Evolutionary conservation across 1,140 invertebrate genomes (phyloP).

Genomic region (Magallana angulata): DNA sequence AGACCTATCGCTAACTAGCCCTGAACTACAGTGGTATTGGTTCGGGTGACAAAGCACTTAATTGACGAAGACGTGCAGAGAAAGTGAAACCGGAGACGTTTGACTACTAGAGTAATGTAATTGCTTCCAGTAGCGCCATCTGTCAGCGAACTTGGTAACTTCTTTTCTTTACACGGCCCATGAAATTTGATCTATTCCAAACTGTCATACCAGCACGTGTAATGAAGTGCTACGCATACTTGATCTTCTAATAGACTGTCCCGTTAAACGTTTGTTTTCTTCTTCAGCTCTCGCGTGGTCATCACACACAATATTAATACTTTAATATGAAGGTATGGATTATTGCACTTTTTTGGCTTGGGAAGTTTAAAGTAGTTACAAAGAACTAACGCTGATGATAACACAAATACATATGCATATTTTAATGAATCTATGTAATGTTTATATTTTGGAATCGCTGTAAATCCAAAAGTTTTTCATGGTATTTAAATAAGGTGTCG

Average conservation of each 20-base stretch:
- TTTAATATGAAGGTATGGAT: no score
- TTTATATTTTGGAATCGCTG: no score
- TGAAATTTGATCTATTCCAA: conserved; percentile 29
- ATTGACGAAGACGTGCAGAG: conserved; percentile 20
- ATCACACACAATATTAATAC: no score
- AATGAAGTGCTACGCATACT: conserved; percentile 19
- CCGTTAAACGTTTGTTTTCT: not conserved
- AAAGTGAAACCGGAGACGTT: conserved; percentile 32
- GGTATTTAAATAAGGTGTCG: no score
- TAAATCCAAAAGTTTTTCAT: no score
- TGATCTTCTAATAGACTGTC: conserved; percentile 20
- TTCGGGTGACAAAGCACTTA: conserved; percentile 27
- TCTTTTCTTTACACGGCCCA: not conserved
- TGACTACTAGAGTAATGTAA: conserved; percentile 20
- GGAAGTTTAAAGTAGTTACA: no score
- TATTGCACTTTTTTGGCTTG: no score
- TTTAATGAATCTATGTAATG: no score
- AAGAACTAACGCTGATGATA: no score
- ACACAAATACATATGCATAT: no score
- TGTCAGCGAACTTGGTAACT: conserved; percentile 9
- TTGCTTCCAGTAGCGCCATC: conserved; percentile 32
- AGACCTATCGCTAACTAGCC: conserved; percentile 11
- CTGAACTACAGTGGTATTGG: conserved; percentile 8
- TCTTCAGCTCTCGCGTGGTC: not conserved
- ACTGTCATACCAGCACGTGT: conserved; percentile 31